Base-by-base conservation (phyloP, 2,888 invertebrate species). In the Leptogaster cylindrica region DNA sequence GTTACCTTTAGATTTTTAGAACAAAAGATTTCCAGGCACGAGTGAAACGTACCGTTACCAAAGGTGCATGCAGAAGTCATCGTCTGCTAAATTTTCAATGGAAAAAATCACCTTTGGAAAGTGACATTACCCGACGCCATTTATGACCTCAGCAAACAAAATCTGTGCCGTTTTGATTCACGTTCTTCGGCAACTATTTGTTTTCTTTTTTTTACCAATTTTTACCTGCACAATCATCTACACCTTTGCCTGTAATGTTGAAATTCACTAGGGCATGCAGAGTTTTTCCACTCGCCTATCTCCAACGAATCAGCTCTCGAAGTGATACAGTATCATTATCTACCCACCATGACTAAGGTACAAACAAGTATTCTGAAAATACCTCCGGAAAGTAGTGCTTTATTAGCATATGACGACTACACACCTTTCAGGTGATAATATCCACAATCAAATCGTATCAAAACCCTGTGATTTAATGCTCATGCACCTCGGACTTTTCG, bases 91-190 rank as follows among this genome's bases (percentile, higher is more conserved):
- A 31, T 46, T 46, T n/a, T 2, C 23, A 23, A 6, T 36, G 10
- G 55, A 23, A 61, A 27, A 16, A 61, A 44, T 44, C 44, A 28
- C 61, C 16, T 41, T 12, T 18, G 27, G 16, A 28, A 28, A n/a
- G n/a, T 44, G 61, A 61, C 44, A 61, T 61, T 61, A 28, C 14
- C 20, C 61, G 61, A 27, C 61, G 61, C 61, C 61, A 61, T 61
- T 61, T 61, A 44, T 61, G 61, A 61, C 61, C 61, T 61, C 44
- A 61, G 44, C 61, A 18, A 28, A 18, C 44, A 27, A 44, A 44
- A 44, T 28, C 14, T 16, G 27, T 61, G 44, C 23, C 61, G 28
- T 28, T 16, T 61, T 61, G 61, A 61, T 41, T 61, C 61, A 61
- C 44, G 28, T 27, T 20, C 28, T 44, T 44, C 2, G 41, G 28